These are phyloP conservation scores for Benitochromis conjunctus DNA, from an alignment of 2,113 vertebrate species.

Conservation along the genomic window DNA sequence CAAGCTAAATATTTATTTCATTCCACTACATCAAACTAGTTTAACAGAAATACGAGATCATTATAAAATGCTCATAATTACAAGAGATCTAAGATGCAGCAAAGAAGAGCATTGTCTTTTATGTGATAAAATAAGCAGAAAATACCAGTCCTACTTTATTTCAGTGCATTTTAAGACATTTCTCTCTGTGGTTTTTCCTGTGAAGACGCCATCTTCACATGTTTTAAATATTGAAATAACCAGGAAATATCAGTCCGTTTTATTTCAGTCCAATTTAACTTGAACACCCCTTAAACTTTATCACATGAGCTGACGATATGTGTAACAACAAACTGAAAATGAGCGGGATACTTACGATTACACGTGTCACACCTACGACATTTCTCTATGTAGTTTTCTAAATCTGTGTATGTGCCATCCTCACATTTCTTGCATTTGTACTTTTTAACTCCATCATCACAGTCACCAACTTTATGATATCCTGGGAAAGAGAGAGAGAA, in stretches of 20 bases:
- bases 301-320: background rate
- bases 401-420: fast-evolving
- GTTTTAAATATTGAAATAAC: background rate
- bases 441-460: fast-evolving
- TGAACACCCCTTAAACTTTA: background rate
- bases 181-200: fast-evolving
- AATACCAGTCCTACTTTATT: background rate
- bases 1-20: fast-evolving
- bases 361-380: fast-evolving
- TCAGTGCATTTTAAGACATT: background rate
- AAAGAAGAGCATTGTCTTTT: background rate
- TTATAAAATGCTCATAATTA: background rate
- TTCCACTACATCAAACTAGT: background rate
- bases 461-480: fast-evolving
- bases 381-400: fast-evolving
- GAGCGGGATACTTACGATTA: background rate
- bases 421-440: slow-evolving; percentile 12
- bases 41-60: background rate
- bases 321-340: background rate
- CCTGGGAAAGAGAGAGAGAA: slow-evolving; percentile 8
- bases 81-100: background rate
- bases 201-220: background rate
- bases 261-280: background rate
- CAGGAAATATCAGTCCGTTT: background rate
- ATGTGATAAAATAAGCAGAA: background rate